Evolutionary conservation across 2,888 invertebrate genomes (phyloP).

Genomic region (Agrochola macilenta): DNA sequence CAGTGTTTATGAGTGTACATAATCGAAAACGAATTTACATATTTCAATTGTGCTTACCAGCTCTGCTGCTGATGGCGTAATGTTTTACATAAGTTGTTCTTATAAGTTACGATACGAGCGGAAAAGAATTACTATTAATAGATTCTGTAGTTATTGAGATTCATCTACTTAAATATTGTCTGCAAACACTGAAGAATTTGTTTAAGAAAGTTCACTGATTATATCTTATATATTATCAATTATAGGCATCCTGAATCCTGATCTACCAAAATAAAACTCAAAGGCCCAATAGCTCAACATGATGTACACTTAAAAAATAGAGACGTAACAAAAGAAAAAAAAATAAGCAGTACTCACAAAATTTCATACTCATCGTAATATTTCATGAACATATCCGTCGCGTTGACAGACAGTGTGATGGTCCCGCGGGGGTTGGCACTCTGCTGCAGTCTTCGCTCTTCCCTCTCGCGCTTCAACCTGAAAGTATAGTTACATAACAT

Average conservation of each 20-base stretch:
- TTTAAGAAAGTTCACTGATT: background rate
- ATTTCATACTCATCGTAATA: slow-evolving; percentile 94
- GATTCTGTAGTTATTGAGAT: background rate
- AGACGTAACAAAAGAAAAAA: slow-evolving; percentile 35
- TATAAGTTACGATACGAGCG: background rate
- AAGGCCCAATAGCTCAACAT: slow-evolving; percentile 4
- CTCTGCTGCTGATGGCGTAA: background rate
- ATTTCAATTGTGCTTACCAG: background rate
- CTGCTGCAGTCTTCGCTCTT: slow-evolving; percentile 96
- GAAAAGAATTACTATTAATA: background rate
- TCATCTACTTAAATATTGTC: background rate
- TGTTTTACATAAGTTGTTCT: background rate
- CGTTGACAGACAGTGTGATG: slow-evolving; percentile 96
- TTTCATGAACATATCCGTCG: slow-evolving; percentile 97
- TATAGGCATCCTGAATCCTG: background rate
- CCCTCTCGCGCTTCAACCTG: slow-evolving; percentile 94
- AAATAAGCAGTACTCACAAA: slow-evolving; percentile 79
- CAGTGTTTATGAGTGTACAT: slow-evolving; percentile 4
- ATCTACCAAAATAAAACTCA: background rate
- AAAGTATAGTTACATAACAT: slow-evolving; percentile 33
- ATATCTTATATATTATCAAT: too few species aligned
- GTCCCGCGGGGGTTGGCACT: slow-evolving; percentile 97
- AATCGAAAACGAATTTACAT: background rate
- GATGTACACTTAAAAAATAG: slow-evolving; percentile 25
- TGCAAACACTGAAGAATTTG: background rate